These are phyloP conservation scores for Schizopygopsis malacanthus DNA, from an alignment of 2,797 vertebrate genomes.

Conservation along the genomic window DNA sequence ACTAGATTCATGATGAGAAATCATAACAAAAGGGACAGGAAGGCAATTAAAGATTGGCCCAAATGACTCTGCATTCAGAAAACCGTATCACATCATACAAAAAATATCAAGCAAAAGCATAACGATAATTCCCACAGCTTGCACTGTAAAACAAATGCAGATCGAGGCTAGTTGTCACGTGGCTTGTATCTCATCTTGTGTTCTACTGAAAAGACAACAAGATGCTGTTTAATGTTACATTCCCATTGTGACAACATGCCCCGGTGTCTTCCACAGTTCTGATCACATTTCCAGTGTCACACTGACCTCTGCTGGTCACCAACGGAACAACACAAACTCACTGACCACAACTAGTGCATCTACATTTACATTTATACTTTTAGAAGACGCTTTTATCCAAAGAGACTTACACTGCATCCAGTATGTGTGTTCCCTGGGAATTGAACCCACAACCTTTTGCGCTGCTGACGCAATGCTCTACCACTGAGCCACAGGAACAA, in stretches of 20 bases:
- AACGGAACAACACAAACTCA: neutral
- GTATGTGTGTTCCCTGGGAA: too few species aligned
- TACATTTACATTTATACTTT: too few species aligned
- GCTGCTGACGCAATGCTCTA: too few species aligned
- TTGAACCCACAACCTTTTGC: too few species aligned
- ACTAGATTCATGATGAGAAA: neutral
- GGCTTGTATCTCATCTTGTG: too few species aligned
- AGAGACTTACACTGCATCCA: too few species aligned
- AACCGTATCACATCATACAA: neutral
- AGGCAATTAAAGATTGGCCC: neutral
- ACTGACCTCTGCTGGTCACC: conserved; percentile 18
- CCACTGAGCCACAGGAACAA: too few species aligned
- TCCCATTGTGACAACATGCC: neutral
- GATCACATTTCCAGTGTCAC: neutral
- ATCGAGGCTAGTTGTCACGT: neutral
- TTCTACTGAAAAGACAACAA: too few species aligned
- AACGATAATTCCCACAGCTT: neutral
- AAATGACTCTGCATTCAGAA: neutral
- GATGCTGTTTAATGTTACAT: neutral
- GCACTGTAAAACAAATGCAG: neutral
- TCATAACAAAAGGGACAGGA: neutral
- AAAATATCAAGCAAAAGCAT: neutral
- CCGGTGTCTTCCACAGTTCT: neutral
- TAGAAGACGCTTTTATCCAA: too few species aligned
- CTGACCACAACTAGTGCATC: neutral